phyloP scores from a whole-genome alignment of 1,140 invertebrate genomes.

The Phymorhynchus buccinoides region DNA sequence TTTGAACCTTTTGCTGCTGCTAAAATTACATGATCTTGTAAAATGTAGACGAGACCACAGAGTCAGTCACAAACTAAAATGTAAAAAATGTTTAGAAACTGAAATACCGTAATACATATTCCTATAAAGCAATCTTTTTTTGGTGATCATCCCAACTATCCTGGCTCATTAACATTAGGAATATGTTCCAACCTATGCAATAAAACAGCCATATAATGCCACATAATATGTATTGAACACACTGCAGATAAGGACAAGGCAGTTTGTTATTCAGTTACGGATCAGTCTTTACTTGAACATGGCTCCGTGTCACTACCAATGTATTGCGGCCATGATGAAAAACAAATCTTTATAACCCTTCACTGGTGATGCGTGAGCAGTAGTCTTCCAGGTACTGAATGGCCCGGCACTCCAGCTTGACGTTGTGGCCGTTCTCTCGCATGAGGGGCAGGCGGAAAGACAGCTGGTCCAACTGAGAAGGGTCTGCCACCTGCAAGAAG shows the following conservation, averaged over 20 bases:
- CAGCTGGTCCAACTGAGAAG: conserved; percentile 50
- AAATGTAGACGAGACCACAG: too few relatives aligned
- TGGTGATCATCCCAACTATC: too few relatives aligned
- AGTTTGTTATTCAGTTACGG: background rate
- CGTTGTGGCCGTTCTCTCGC: conserved; percentile 52
- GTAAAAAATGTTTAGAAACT: too few relatives aligned
- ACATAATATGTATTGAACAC: background rate
- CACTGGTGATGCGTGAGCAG: conserved; percentile 41
- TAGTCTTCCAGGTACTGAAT: conserved; percentile 56
- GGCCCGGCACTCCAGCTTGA: conserved; percentile 49
- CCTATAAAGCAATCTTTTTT: too few relatives aligned
- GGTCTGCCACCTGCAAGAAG: conserved; percentile 51
- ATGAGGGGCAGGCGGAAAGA: conserved; percentile 54
- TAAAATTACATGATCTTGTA: too few relatives aligned
- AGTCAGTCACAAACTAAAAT: background rate
- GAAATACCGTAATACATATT: too few relatives aligned
- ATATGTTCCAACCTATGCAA: background rate
- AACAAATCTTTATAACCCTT: conserved; percentile 27
- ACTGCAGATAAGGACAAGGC: background rate
- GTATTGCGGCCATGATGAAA: background rate
- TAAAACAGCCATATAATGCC: background rate
- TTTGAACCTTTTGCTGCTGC: too few relatives aligned
- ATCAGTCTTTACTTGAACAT: background rate
- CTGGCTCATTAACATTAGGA: too few relatives aligned
- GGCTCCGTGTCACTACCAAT: background rate